A percentile compares a stretch with the other conserved stretches of the same genome.
Conservation (phyloP, 1,140 invertebrate genomes). For the Scaptomyza hsui region DNA sequence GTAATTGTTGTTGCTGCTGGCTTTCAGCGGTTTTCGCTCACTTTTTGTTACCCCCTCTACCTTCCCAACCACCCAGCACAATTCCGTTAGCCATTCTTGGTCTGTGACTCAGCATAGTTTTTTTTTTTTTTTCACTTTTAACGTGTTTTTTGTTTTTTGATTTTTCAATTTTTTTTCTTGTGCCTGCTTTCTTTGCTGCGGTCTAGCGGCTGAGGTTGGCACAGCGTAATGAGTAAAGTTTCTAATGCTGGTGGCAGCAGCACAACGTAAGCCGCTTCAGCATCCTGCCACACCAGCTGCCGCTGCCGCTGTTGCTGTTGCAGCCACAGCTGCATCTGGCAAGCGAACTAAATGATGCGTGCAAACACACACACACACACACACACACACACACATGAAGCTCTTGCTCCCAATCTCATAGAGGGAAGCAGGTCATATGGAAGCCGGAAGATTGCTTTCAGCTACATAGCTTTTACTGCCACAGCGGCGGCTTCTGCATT, state of each 20-base stretch:
- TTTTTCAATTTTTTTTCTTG: slow-evolving; percentile 25
- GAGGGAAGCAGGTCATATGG: slow-evolving; percentile 35
- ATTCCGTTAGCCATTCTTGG: slow-evolving; percentile 15
- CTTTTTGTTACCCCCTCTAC: slow-evolving; percentile 37
- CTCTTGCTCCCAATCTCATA: slow-evolving; percentile 10
- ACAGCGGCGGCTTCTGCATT: slow-evolving; percentile 48
- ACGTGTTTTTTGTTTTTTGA: slow-evolving; percentile 26
- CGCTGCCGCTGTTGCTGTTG: background rate
- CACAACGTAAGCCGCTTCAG: slow-evolving; percentile 58
- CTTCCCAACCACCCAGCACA: background rate
- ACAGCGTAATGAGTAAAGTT: slow-evolving; percentile 79
- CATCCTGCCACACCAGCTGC: slow-evolving; percentile 9
- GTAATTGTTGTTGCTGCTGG: slow-evolving; percentile 20
- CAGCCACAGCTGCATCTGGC: slow-evolving; percentile 17
- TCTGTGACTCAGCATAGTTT: slow-evolving; percentile 71
- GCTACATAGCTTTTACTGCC: background rate
- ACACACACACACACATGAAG: slow-evolving; percentile 6
- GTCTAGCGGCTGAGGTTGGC: slow-evolving; percentile 69
- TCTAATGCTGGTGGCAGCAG: slow-evolving; percentile 75
- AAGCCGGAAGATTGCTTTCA: slow-evolving; percentile 22
- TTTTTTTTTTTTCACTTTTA: slow-evolving; percentile 81
- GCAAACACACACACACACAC: slow-evolving; percentile 39
- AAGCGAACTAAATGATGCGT: slow-evolving; percentile 59
- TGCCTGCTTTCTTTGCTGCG: slow-evolving; percentile 46
- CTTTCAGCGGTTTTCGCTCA: slow-evolving; percentile 72